These are phyloP conservation scores for Tachuris rubrigastra DNA, from an alignment of 2,113 vertebrate genomes.

Conservation along the genomic window DNA sequence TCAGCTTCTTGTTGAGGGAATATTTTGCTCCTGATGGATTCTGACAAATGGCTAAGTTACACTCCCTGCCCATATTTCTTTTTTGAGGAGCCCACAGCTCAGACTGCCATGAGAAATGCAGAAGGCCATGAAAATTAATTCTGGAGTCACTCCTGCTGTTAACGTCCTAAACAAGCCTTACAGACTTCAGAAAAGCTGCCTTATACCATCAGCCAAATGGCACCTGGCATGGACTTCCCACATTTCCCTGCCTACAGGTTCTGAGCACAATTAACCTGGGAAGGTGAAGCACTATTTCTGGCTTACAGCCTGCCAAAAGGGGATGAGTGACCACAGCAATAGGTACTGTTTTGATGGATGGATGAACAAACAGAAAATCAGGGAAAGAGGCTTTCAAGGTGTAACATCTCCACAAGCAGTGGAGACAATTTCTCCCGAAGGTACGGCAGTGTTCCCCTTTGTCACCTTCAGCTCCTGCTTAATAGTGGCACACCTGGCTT, in stretches of 20 bases:
- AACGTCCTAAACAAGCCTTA: background rate
- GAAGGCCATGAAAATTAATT: background rate
- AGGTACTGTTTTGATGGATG: background rate
- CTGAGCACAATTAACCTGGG: background rate
- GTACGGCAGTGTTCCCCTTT: background rate
- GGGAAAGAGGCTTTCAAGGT: background rate
- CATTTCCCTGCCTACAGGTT: background rate
- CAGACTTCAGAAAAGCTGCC: background rate
- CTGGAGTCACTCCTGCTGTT: rapidly evolving
- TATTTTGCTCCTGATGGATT: background rate
- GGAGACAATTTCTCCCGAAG: background rate
- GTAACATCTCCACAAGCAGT: background rate
- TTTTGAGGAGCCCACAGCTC: background rate
- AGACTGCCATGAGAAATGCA: background rate
- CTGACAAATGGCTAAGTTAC: background rate
- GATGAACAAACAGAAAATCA: background rate
- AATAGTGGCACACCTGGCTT: background rate
- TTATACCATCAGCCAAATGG: background rate
- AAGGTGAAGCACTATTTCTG: background rate
- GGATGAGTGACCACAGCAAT: background rate
- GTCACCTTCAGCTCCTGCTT: background rate
- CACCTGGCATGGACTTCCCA: background rate
- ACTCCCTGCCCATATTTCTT: background rate
- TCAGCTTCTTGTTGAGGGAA: background rate
- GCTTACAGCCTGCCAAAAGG: background rate